A percentile compares a stretch with the other conserved stretches of the same genome.
Evolutionary conservation across 2,113 vertebrate genomes (phyloP).

Genomic region (Brachionichthys hirsutus): DNA sequence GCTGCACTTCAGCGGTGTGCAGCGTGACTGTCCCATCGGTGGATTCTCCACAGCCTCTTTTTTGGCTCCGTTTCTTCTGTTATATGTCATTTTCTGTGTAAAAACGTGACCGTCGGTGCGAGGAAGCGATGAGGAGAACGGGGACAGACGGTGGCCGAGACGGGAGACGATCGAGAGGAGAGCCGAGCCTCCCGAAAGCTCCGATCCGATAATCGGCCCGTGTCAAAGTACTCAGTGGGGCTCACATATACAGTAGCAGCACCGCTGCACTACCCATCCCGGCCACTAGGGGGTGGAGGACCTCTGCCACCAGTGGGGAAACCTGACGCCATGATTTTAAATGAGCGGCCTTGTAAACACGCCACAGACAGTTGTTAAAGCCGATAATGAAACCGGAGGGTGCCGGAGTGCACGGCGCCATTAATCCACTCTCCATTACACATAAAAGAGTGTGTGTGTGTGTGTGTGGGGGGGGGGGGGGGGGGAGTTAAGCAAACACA

Average conservation of each 20-base stretch:
- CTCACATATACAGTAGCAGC: constrained; percentile 12
- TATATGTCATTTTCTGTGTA: too few relatives aligned
- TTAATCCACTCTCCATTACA: constrained; percentile 42
- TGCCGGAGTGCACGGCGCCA: constrained; percentile 30
- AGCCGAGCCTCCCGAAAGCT: too few relatives aligned
- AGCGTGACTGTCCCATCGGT: too few relatives aligned
- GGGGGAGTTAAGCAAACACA: constrained; percentile 10
- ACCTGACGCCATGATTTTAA: constrained; percentile 53
- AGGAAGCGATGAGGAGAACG: too few relatives aligned
- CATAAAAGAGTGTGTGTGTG: constrained; percentile 8
- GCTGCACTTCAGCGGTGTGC: too few relatives aligned
- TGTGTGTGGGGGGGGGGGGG: constrained; percentile 1
- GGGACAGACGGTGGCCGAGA: too few relatives aligned
- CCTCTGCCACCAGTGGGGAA: constrained; percentile 25
- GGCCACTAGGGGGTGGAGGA: constrained; percentile 71
- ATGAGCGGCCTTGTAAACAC: constrained; percentile 65
- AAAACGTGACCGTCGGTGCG: too few relatives aligned
- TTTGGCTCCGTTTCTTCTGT: too few relatives aligned
- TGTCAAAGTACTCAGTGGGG: too few relatives aligned
- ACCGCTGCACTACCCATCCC: constrained; percentile 11
- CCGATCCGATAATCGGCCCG: too few relatives aligned
- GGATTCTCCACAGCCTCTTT: too few relatives aligned
- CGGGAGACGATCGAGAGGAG: too few relatives aligned
- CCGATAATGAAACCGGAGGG: constrained; percentile 45
- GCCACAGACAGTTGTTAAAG: constrained; percentile 56